Evolutionary conservation across 2,888 invertebrate species (phyloP).

Genomic region (Listrodromus nycthemerus): DNA sequence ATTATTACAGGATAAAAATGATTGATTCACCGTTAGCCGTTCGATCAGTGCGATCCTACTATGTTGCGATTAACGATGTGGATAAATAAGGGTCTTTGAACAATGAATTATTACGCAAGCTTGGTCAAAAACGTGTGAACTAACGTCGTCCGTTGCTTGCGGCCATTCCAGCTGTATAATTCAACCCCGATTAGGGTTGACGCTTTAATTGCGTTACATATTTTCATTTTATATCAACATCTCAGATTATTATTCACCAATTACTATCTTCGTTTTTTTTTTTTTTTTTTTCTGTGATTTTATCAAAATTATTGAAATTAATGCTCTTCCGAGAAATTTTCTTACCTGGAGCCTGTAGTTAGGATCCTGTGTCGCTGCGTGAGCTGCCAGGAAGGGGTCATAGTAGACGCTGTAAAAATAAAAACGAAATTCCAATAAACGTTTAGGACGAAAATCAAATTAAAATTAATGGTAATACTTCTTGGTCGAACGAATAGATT

Average conservation of each 20-base stretch:
- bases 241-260: no score
- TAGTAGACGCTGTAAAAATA: conserved; percentile 93
- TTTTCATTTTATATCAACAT: background rate
- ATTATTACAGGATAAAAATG: background rate
- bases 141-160: conserved; percentile 83
- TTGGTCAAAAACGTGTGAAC: conserved; percentile 80
- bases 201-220: conserved; percentile 55
- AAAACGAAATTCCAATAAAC: conserved; percentile 77
- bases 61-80: conserved; percentile 25
- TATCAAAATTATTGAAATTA: background rate
- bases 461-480: background rate
- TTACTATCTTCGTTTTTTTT: no score
- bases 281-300: background rate
- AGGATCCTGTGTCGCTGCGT: conserved; percentile 92
- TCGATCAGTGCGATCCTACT: conserved; percentile 1
- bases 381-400: conserved; percentile 97
- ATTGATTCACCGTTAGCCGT: background rate
- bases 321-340: conserved; percentile 20
- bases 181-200: conserved; percentile 58
- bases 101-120: conserved; percentile 69
- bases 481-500: background rate
- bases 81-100: conserved; percentile 7
- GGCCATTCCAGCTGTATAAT: conserved; percentile 82
- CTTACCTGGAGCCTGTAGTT: conserved; percentile 96
- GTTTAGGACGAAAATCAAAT: conserved; percentile 4